Conservation (phyloP, 35 echinoderm and acorn worm species). For the Heliocidaris tuberculata region DNA sequence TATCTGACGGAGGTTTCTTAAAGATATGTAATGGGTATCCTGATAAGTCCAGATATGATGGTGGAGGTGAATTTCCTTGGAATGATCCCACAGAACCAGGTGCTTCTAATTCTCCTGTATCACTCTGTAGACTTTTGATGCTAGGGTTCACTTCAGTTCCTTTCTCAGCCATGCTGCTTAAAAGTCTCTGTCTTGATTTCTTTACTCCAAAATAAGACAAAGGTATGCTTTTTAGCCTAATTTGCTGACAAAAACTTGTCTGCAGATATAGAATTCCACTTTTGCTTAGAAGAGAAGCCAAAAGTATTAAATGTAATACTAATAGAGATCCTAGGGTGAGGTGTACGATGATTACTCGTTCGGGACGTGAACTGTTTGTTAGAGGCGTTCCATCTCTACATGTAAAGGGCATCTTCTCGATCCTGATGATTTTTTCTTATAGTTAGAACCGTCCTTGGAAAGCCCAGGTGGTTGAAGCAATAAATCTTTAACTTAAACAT, state of each 20-base stretch:
- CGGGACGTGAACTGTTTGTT: background rate
- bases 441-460: background rate
- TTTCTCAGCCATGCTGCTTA: slow-evolving; percentile 15
- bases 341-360: background rate
- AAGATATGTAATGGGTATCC: background rate
- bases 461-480: background rate
- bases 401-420: background rate
- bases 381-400: background rate
- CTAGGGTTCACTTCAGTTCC: background rate
- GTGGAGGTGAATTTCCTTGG: background rate
- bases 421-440: background rate
- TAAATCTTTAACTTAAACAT: background rate
- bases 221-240: background rate
- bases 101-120: background rate
- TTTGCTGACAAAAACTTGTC: background rate
- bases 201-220: background rate
- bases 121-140: slow-evolving; percentile 38
- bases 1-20: background rate
- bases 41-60: slow-evolving; percentile 6
- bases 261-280: background rate
- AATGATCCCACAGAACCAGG: background rate
- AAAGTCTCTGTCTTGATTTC: background rate
- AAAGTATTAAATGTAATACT: background rate
- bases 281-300: background rate
- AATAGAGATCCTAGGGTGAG: no score